Base-by-base conservation (phyloP, 1,140 invertebrate genomes). In the Bombus impatiens region DNA sequence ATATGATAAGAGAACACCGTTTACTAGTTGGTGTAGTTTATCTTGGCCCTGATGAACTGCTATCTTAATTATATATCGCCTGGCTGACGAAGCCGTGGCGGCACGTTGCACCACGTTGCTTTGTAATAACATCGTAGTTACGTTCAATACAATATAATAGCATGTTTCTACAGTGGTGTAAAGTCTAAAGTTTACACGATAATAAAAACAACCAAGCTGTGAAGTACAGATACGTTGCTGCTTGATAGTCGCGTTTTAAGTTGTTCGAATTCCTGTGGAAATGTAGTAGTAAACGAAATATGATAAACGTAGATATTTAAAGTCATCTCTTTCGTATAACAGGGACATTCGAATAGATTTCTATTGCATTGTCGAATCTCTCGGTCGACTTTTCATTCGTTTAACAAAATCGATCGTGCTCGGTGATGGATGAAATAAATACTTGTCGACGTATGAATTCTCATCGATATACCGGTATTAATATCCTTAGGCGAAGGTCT, bases 31-130 rank as follows among this genome's bases (percentile, higher is more conserved):
- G 72, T 72, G 81, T 76, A 86, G 42, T 90, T 90, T 90, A 88
- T 90, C 89, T 86, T 72, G 65, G 78, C 40, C 78, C 82, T 79
- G 89, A 86, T 78, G 79, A 84, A 78, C 67, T 70, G 74, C 75
- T 90, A 90, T 89, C 89, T 89, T 90, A 90, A 90, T 90, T 90
- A 78, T 86, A 80, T 85, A 89, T 90, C 88, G 78, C 74, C 28
- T 10, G 37, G 59, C 79, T 82, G 77, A 70, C 88, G 70, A 83
- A n/a, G 78, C 78, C 77, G 57, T 79, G 68, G 75, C 65, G 1
- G 65, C 42, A 86, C 42, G 22, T 59, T 74, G 74, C 85, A 40
- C 68, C 32, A 47, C 10, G 68, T n/a, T n/a, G n/a, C 78, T 72
- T 32, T 44, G 57, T 59, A 59, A 85, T 67, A 71, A 67, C 71